Conservation (phyloP, 2,888 invertebrate genomes). For the Drosophila leonis region DNA sequence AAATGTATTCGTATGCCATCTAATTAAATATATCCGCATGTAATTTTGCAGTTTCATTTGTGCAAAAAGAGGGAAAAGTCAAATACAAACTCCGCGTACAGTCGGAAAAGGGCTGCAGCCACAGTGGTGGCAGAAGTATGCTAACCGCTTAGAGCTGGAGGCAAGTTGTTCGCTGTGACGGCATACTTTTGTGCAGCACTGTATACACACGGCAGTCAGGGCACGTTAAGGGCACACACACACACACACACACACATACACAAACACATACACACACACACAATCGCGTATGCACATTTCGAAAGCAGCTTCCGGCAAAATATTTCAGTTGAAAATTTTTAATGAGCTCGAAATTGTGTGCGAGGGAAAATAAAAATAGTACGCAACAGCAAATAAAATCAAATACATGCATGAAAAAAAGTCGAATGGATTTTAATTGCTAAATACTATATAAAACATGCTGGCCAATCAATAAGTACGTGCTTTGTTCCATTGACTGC, state of each 20-base stretch:
- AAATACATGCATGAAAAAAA: constrained; percentile 25
- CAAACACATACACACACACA: constrained; percentile 17
- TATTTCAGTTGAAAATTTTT: constrained; percentile 82
- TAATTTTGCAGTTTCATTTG: constrained; percentile 69
- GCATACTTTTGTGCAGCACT: constrained; percentile 45
- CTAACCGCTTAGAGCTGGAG: not conserved
- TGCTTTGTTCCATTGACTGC: not conserved
- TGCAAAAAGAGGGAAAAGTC: constrained; percentile 62
- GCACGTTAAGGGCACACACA: constrained; percentile 30
- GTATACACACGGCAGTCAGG: constrained; percentile 44
- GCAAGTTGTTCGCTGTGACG: constrained; percentile 12
- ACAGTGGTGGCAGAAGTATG: constrained; percentile 28
- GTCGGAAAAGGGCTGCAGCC: constrained; percentile 13
- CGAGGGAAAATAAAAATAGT: constrained; percentile 37
- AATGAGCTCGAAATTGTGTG: constrained; percentile 75
- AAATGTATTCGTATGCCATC: constrained; percentile 59
- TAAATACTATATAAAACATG: constrained; percentile 30
- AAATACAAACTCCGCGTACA: constrained; percentile 49
- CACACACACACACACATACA: constrained; percentile 20
- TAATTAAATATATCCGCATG: constrained; percentile 78
- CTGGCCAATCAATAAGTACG: constrained; percentile 26
- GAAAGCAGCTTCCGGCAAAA: constrained; percentile 71
- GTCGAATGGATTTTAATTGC: constrained; percentile 36
- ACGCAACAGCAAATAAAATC: constrained; percentile 29
- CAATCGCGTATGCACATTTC: constrained; percentile 33